phyloP scores from a whole-genome alignment of 23 tunicate species.

The Trididemnum nubilum region DNA sequence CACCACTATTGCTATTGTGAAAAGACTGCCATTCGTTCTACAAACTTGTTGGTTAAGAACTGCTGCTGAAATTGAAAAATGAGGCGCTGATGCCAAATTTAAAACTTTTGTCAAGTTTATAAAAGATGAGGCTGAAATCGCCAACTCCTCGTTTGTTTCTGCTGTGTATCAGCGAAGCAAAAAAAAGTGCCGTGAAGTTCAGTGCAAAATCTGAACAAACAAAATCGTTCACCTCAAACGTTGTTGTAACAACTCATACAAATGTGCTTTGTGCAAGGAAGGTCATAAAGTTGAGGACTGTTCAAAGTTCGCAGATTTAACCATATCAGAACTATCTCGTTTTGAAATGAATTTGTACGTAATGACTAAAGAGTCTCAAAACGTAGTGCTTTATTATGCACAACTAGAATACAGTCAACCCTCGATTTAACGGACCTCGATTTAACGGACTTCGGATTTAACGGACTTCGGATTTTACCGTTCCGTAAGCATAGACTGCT shows the following conservation, averaged over 20 bases:
- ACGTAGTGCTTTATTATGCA: too few relatives aligned
- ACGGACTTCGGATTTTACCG: too few relatives aligned
- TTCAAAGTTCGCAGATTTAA: neutral
- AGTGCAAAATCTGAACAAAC: neutral
- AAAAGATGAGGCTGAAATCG: neutral
- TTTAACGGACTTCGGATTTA: too few relatives aligned
- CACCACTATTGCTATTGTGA: neutral
- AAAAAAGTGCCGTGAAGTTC: neutral
- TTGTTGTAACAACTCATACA: neutral
- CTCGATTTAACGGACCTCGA: too few relatives aligned
- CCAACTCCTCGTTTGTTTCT: neutral
- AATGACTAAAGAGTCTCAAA: too few relatives aligned
- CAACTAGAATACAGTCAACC: too few relatives aligned
- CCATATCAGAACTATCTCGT: neutral
- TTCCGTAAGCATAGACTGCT: too few relatives aligned
- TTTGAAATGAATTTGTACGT: too few relatives aligned
- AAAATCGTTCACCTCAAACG: too few relatives aligned
- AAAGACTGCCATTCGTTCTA: neutral
- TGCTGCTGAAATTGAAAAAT: neutral
- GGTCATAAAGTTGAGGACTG: neutral
- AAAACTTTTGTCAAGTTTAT: neutral
- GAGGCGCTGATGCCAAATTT: neutral
- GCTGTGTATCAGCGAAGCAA: neutral
- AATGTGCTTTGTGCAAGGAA: neutral
- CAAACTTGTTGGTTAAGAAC: neutral